Evolutionary conservation across 2,797 vertebrate species (phyloP), one percentile per base, ranked within the genome.

Genomic region (Girardinus metallicus): DNA sequence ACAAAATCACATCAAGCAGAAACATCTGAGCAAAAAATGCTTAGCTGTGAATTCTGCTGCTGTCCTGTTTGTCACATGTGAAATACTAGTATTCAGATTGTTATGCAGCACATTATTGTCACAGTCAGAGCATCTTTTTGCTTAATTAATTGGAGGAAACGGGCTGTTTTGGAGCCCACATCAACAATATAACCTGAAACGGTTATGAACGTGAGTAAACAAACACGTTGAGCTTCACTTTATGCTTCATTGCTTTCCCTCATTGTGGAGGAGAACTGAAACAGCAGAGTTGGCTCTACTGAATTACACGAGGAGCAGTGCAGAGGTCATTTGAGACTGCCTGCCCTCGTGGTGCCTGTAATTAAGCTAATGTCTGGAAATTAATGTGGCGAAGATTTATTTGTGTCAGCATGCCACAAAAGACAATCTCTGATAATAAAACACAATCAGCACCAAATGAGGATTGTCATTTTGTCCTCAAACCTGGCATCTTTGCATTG

Each of bases 281-380:
- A 66, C 1, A 80, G 64, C 47, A 44, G 23, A 76, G 26, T 46
- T 43, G 8, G 23, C 71, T 29, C 74, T 12, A 13, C 53, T 79
- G 62, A 36, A 80, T 80, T 79, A 64, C 41, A 62, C 72, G 73
- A 86, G 82, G 68, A 29, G 44, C 15, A 39, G 76, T 36, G 74
- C 68, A 75, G 79, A 81, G 83, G 80, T 82, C 66, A 83, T 82
- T 49, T 74, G 55, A 86, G 41, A 60, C 71, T 41, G 75, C 70
- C 74, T 75, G 74, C 51, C 68, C 76, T 83, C 74, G 51, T 83
- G 79, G 74, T 43, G 4, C 64, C 31, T 9, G 46, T 71, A 73
- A 80, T 83, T 79, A 70, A 57, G 79, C 60, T 81, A 76, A 86
- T 81, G 75, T 80, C 29, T 57, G 36, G 41, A 85, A 86, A 86